Base-by-base conservation (phyloP, 2,888 invertebrate genomes). In the Heliconius hortense region DNA sequence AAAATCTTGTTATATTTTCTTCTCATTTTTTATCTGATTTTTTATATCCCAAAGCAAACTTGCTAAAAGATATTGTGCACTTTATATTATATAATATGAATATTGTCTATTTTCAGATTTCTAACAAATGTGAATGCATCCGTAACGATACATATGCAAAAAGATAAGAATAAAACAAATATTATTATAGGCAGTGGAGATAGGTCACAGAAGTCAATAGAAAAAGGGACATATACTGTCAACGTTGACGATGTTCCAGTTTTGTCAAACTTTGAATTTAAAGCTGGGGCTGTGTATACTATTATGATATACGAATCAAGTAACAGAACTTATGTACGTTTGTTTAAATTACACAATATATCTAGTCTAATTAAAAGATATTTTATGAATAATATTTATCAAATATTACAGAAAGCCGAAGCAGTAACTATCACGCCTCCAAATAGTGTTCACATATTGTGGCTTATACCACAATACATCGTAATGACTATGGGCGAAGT, bases 401-500 rank as follows among this genome's bases (percentile, higher is more conserved):
- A 28, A 24, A 13, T 11, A 48, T 73, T 63, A 64, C 84, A 94
- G 92, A 76, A 80, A 1, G 87, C 89, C 2, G 88, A 90, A 15
- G 80, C 85, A 75, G 83, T 94, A 18, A 88, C 85, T 8, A 93
- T 97, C 43, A 96, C 97, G 0, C 90, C 95, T 3, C 95, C 97
- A 0, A 98, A 97, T 87, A 95, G 95, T 1, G 88, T 98, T 2
- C 97, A 97, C 83, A 97, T 99, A 85, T 87, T 97, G 7, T 97
- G 96, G 96, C 95, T 98, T 83, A 86, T 99, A 28, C 99, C 99
- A 0, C 99, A 99, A 88, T 99, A 98, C 86, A 91, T 99, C 70
- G 94, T 99, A 24, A 97, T 99, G 84, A 98, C 99, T 0, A 95
- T 97, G 84, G 99, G 96, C 0, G 99, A 99, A 90, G 97, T 99